Evolutionary conservation across 2,888 invertebrate genomes (phyloP).

Genomic region (Meteorus cinctellus): DNA sequence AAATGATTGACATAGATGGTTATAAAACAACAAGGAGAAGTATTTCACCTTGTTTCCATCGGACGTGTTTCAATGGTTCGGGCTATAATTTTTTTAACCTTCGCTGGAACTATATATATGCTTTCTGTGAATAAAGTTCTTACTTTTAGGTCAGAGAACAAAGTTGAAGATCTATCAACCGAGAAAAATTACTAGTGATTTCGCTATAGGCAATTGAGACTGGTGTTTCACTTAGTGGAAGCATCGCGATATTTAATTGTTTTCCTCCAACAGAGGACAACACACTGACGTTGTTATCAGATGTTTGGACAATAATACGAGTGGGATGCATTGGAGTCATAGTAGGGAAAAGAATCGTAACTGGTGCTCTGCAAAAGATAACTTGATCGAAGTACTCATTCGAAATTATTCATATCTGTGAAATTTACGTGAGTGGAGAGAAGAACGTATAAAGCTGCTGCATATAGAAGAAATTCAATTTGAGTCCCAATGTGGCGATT

Average conservation of each 20-base stretch:
- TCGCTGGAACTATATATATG: slow-evolving; percentile 54
- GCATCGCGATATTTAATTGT: slow-evolving; percentile 56
- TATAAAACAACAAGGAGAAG: background rate
- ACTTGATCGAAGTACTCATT: background rate
- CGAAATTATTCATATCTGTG: background rate
- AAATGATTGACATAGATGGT: background rate
- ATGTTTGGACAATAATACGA: slow-evolving; percentile 51
- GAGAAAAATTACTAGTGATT: slow-evolving; percentile 49
- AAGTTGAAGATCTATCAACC: slow-evolving; percentile 2
- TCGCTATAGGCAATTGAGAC: slow-evolving; percentile 52
- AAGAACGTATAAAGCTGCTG: slow-evolving; percentile 58
- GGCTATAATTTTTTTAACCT: slow-evolving; percentile 55
- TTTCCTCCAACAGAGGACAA: slow-evolving; percentile 51
- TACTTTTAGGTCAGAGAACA: background rate
- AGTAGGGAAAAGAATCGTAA: slow-evolving; percentile 50
- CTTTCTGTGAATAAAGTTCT: slow-evolving; percentile 45
- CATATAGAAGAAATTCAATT: slow-evolving; percentile 57
- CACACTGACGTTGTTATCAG: slow-evolving; percentile 55
- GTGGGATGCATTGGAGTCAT: slow-evolving; percentile 54
- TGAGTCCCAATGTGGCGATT: slow-evolving; percentile 49
- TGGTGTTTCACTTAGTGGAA: slow-evolving; percentile 50
- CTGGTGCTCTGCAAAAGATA: slow-evolving; percentile 46
- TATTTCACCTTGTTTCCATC: slow-evolving; percentile 53
- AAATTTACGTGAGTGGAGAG: slow-evolving; percentile 56
- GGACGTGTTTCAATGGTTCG: slow-evolving; percentile 52